phyloP scores from a whole-genome alignment of 2,888 invertebrate genomes.

The Patella ulyssiponensis region DNA sequence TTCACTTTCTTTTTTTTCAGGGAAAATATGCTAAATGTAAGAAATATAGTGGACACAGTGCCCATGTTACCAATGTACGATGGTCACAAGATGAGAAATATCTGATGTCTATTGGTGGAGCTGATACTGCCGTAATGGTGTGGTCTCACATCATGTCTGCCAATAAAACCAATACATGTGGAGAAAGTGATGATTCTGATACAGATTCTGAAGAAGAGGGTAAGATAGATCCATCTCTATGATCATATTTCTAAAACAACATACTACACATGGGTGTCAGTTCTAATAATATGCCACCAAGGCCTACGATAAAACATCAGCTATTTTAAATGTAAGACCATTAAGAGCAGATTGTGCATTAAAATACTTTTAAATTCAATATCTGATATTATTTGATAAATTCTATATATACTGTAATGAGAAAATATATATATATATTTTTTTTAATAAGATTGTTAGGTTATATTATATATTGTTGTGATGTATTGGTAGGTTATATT shows the following conservation, averaged over 20 bases:
- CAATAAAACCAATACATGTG: slow-evolving; percentile 45
- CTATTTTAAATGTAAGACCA: too few species aligned
- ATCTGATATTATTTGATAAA: too few species aligned
- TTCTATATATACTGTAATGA: too few species aligned
- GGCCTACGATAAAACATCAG: too few species aligned
- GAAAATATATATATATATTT: too few species aligned
- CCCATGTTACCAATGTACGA: slow-evolving; percentile 73
- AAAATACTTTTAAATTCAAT: too few species aligned
- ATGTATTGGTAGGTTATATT: slow-evolving; percentile 49
- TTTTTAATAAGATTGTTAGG: neutral
- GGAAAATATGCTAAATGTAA: slow-evolving; percentile 72
- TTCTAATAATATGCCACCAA: too few species aligned
- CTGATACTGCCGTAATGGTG: slow-evolving; percentile 72
- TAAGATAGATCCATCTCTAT: slow-evolving; percentile 22
- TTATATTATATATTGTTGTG: too few species aligned
- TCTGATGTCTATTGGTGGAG: slow-evolving; percentile 72
- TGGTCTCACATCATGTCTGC: slow-evolving; percentile 63
- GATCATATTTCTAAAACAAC: too few species aligned
- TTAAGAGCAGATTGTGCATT: too few species aligned
- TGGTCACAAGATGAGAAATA: slow-evolving; percentile 68
- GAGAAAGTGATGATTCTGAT: slow-evolving; percentile 71
- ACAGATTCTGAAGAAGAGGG: slow-evolving; percentile 72
- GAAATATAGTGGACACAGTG: slow-evolving; percentile 72
- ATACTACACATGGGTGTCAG: too few species aligned
- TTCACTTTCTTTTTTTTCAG: slow-evolving; percentile 46